Evolutionary conservation across 1,140 invertebrate genomes (phyloP).

Genomic region (Planococcus citri): DNA sequence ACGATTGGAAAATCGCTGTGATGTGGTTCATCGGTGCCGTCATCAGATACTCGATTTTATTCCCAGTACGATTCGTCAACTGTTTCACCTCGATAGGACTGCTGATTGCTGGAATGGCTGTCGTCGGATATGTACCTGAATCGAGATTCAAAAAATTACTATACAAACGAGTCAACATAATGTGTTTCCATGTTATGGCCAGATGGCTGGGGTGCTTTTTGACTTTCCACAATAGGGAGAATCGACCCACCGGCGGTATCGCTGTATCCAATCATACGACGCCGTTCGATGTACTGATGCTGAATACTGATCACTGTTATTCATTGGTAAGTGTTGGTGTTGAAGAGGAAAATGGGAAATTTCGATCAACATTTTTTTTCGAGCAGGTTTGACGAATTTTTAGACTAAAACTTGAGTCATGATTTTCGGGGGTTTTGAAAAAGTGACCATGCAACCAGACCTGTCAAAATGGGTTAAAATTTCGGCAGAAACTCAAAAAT

Average conservation of each 20-base stretch:
- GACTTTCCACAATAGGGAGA: not conserved
- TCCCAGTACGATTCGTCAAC: not conserved
- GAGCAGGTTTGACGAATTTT: too few relatives aligned
- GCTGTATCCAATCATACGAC: constrained; percentile 2
- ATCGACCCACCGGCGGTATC: not conserved
- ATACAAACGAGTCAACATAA: not conserved
- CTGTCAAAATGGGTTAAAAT: too few relatives aligned
- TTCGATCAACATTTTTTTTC: too few relatives aligned
- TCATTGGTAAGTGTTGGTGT: not conserved
- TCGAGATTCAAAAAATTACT: not conserved
- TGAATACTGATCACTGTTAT: constrained; percentile 13
- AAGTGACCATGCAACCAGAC: too few relatives aligned
- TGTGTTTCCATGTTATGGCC: not conserved
- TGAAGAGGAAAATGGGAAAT: too few relatives aligned
- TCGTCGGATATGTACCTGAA: not conserved
- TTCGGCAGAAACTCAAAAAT: too few relatives aligned
- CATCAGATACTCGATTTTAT: not conserved
- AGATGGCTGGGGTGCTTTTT: not conserved
- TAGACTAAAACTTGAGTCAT: too few relatives aligned
- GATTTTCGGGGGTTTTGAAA: too few relatives aligned
- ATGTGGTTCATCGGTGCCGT: not conserved
- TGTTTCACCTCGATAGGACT: not conserved
- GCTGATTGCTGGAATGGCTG: not conserved
- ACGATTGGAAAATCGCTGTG: not conserved
- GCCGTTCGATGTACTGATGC: not conserved